Evolutionary conservation across 37 sponge, comb jelly and placozoan genomes (phyloP).

Genomic region (Crambe crambe): DNA sequence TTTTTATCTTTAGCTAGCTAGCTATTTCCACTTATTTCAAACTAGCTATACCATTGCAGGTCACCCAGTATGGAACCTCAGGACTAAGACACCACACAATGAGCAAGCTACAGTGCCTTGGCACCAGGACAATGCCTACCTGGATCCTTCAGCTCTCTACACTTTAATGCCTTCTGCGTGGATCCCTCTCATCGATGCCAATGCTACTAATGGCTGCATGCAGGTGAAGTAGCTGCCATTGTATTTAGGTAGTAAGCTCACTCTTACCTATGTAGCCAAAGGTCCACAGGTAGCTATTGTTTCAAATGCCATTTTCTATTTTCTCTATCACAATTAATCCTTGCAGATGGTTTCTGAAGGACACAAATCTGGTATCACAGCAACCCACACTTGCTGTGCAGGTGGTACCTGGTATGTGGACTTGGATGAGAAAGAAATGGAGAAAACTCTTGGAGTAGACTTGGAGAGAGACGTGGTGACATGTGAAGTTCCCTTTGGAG

Average conservation of each 20-base stretch:
- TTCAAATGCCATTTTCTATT: too few relatives aligned
- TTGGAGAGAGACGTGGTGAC: constrained; percentile 68
- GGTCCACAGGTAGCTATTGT: too few relatives aligned
- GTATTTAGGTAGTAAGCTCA: too few relatives aligned
- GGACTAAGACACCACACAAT: constrained; percentile 78
- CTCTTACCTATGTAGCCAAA: too few relatives aligned
- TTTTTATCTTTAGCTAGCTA: too few relatives aligned
- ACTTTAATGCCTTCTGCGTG: constrained; percentile 80
- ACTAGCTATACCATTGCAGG: too few relatives aligned
- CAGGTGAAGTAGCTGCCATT: constrained; percentile 63
- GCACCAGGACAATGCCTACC: constrained; percentile 94
- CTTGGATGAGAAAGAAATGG: constrained; percentile 63
- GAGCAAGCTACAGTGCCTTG: constrained; percentile 84
- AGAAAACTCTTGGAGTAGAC: constrained; percentile 62
- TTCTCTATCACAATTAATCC: too few relatives aligned
- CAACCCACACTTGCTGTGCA: constrained; percentile 87
- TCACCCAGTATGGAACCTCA: constrained; percentile 89
- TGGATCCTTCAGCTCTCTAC: constrained; percentile 45
- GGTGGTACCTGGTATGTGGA: constrained; percentile 90
- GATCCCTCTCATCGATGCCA: constrained; percentile 90
- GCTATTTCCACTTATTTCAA: too few relatives aligned
- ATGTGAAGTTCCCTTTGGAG: constrained; percentile 84
- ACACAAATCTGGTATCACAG: constrained; percentile 65
- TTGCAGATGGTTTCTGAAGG: constrained; percentile 71
- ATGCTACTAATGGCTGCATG: constrained; percentile 79